These are phyloP conservation scores for Platalea minor DNA, from an alignment of 2,797 vertebrate genomes.

Conservation along the genomic window DNA sequence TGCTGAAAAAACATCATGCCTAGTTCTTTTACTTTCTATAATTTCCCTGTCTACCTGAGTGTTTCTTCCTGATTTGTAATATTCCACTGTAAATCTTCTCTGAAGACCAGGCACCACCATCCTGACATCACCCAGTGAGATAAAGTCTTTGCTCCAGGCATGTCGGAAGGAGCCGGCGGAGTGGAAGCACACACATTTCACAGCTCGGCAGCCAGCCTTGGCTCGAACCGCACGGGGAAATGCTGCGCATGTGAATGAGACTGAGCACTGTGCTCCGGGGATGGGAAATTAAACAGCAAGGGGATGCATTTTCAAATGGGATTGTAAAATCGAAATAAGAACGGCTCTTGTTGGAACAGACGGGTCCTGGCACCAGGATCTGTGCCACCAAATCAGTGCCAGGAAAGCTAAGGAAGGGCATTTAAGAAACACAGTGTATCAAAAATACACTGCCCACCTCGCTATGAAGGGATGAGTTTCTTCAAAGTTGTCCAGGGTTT, in stretches of 20 bases:
- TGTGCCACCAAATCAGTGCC: not conserved
- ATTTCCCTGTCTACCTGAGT: not conserved
- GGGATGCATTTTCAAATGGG: not conserved
- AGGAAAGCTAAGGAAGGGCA: rapidly evolving
- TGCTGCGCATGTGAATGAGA: not conserved
- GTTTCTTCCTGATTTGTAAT: not conserved
- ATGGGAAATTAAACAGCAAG: rapidly evolving
- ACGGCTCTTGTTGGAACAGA: not conserved
- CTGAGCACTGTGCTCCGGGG: rapidly evolving
- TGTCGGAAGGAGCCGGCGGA: rapidly evolving
- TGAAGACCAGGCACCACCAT: not conserved
- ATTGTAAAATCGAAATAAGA: not conserved
- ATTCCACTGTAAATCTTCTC: not conserved
- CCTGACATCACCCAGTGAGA: not conserved
- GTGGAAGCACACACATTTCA: not conserved
- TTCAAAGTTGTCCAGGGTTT: not conserved
- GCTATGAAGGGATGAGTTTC: not conserved
- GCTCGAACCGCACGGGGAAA: rapidly evolving
- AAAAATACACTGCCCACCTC: not conserved
- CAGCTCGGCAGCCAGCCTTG: not conserved
- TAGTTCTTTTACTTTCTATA: not conserved
- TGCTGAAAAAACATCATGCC: not conserved
- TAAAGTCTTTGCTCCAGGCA: not conserved
- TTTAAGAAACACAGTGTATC: not conserved
- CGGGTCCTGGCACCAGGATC: not conserved